Evolutionary conservation across 2,797 vertebrate genomes (phyloP), one percentile per base, ranked within the genome.

Genomic region (Octomys mimax): DNA sequence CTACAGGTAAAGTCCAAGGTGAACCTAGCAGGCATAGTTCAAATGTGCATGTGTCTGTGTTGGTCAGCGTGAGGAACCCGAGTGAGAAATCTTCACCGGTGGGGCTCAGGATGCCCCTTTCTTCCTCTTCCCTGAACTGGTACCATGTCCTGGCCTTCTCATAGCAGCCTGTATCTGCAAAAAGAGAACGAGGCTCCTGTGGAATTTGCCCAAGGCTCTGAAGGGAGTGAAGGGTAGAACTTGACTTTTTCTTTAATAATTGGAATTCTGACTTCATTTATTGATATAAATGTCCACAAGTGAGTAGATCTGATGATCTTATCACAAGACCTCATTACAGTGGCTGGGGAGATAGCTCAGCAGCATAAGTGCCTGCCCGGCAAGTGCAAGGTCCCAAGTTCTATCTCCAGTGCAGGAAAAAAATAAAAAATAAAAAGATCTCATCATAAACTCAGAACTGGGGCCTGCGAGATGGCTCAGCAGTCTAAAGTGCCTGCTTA

Each of bases 181-280:
- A 64, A 16, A 24, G 87, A 94, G 87, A 78, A 84, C 80, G 19
- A 94, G 77, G 57, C 42, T 82, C 59, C 26, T 68, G 68, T 52
- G 89, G 46, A 79, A 86, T 70, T 81, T 94, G 26, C 31, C 61
- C 79, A 92, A 46, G 59, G 22, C 81, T n/a, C 64, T 24, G 66
- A 62, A 91, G 39, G 39, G 18, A 6, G 19, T 62, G 73, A 89
- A 71, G 28, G n/a, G 39, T 79, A 14, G 57, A 79, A 78, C 71
- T 28, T 8, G 62, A 80, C 54, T 49, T 24, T 73, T 83, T n/a
- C 19, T 68, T 68, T 68, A 68, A 68, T n/a, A 68, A 19, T 36
- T 21, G n/a, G 18, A 36, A 70, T 36, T 36, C 33, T 70, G 66
- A 70, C n/a, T 70, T 70, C 18, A 70, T 70, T 70, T 70, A 70